A percentile compares a stretch with the other conserved stretches of the same genome.
phyloP scores from a whole-genome alignment of 2,113 vertebrate species.

The Oreochromis aureus region DNA sequence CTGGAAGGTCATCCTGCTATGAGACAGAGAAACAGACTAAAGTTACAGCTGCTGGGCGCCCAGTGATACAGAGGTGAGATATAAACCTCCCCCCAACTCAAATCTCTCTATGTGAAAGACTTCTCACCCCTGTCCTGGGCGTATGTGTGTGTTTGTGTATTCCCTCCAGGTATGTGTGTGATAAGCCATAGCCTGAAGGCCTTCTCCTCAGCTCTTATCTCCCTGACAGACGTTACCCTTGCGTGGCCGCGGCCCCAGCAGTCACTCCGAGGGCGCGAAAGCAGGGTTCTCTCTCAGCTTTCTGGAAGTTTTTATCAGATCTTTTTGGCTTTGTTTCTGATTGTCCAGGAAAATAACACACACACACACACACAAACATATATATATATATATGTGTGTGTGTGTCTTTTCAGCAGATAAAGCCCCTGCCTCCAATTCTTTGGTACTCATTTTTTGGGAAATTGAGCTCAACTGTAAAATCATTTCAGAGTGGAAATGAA shows the following conservation, averaged over 20 bases:
- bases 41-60: neutral
- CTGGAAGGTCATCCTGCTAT: slow-evolving; percentile 17
- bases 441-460: neutral
- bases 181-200: slow-evolving; percentile 35
- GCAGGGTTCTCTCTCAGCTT: neutral
- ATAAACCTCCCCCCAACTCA: slow-evolving; percentile 11
- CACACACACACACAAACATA: neutral
- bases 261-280: neutral
- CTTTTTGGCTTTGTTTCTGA: slow-evolving; percentile 1
- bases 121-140: neutral
- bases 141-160: neutral
- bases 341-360: neutral
- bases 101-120: neutral
- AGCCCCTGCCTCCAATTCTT: neutral
- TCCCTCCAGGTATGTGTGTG: slow-evolving; percentile 9
- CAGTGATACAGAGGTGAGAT: slow-evolving; percentile 18
- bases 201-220: slow-evolving; percentile 47
- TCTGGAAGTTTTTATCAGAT: slow-evolving; percentile 6
- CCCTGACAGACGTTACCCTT: slow-evolving; percentile 33
- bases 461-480: neutral
- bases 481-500: neutral
- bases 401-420: neutral
- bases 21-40: slow-evolving; percentile 14
- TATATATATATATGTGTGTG: too few species aligned
- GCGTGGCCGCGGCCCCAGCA: neutral